Evolutionary conservation across 2,888 invertebrate species (phyloP), one percentile per base, ranked within the genome.

Genomic region (Yponomeuta cagnagella): DNA sequence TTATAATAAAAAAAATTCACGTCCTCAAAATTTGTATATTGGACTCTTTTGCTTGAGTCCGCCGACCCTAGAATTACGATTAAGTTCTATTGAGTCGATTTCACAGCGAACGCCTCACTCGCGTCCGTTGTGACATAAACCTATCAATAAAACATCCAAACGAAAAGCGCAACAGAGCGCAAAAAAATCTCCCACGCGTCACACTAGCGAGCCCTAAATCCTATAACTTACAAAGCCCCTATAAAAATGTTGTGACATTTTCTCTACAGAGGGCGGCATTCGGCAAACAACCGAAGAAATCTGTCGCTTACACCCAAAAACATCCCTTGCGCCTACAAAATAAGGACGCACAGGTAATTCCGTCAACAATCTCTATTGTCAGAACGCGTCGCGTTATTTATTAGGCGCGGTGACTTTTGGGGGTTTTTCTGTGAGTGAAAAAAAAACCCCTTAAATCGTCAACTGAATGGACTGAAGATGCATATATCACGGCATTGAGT

Each of bases 381-480:
- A 52, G 52, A 15, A 10, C 15, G 52, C 10, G 48, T 15, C 23
- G 64, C 33, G 70, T 72, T 73, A 78, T 78, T 77, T 77, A 77
- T 77, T 30, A 73, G 15, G 15, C 69, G 74, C 77, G 77, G 77
- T 73, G 64, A 72, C 76, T 9, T 76, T 76, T 78, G 64, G 69
- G 70, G 65, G 70, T 72, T 72, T 74, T 75, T 75, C 73, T 71
- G 43, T 43, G 5, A 43, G 52, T 15, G 52, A 10, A 52, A 15
- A 52, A 52, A 52, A 52, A 2, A 52, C 52, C 70, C 71, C 71
- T 70, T 72, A 73, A 71, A 73, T 65, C 68, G 48, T 70, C 43
- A 70, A 71, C 72, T 72, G 72, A 70, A 65, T 37, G 70, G 69
- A 67, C 65, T 30, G 31, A 12, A 65, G 33, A 33, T 70, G 70